Conservation (phyloP, 2,797 vertebrate species). For the Lindbergichthys nudifrons region DNA sequence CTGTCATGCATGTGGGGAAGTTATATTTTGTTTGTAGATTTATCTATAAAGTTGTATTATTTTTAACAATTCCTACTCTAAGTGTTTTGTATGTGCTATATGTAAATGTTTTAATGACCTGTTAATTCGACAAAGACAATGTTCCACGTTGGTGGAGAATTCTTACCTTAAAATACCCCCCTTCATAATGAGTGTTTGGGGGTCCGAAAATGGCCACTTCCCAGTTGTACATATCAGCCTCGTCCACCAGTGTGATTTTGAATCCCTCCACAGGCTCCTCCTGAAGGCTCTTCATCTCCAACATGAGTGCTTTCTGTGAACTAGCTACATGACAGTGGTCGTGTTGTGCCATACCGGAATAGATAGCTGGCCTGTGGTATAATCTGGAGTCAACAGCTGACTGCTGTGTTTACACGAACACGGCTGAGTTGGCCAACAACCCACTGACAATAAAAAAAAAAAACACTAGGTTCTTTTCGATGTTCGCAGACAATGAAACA, state of each 20-base stretch:
- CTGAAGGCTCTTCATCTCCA: conserved; percentile 97
- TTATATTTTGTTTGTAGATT: not conserved
- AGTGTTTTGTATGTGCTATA: not conserved
- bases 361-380: conserved; percentile 22
- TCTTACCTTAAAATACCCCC: conserved; percentile 97
- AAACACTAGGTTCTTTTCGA: conserved; percentile 48
- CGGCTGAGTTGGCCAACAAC: conserved; percentile 48
- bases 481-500: conserved; percentile 65
- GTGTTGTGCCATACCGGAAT: conserved; percentile 88
- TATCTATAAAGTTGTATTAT: not conserved
- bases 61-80: not conserved
- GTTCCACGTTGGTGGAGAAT: not conserved
- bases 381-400: conserved; percentile 48
- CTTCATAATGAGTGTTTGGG: conserved; percentile 96
- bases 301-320: conserved; percentile 94
- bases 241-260: conserved; percentile 95
- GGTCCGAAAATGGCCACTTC: conserved; percentile 99
- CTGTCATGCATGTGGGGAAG: not conserved
- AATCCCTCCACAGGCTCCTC: conserved; percentile 98
- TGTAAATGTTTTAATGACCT: not conserved
- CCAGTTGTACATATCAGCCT: conserved; percentile 98
- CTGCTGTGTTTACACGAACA: conserved; percentile 53
- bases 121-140: not conserved
- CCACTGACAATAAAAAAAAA: conserved; percentile 40
- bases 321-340: conserved; percentile 89